These are phyloP conservation scores for Oriolus oriolus DNA, from an alignment of 2,113 vertebrate species.

Conservation along the genomic window DNA sequence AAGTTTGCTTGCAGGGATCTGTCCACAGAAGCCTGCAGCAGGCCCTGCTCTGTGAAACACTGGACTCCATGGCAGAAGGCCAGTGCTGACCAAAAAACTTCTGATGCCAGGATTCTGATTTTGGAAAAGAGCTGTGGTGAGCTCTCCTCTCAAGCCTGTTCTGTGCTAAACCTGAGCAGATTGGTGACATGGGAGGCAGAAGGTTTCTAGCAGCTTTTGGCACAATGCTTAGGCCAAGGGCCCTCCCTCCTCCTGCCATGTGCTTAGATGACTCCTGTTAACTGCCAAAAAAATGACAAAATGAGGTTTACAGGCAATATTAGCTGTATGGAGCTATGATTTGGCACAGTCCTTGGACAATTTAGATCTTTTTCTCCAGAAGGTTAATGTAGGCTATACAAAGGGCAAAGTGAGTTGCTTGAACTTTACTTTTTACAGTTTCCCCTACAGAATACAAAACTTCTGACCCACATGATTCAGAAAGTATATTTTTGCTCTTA, in stretches of 20 bases:
- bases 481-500: not conserved
- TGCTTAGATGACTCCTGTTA: not conserved
- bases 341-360: not conserved
- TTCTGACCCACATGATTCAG: not conserved
- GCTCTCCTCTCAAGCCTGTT: not conserved
- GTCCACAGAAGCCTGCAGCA: not conserved
- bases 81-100: not conserved
- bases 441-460: not conserved
- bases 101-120: not conserved
- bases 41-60: not conserved
- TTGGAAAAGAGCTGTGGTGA: not conserved
- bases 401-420: not conserved
- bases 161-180: not conserved
- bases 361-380: not conserved
- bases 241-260: not conserved
- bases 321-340: not conserved
- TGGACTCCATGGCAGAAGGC: not conserved
- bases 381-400: not conserved
- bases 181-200: not conserved
- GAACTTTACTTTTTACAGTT: not conserved
- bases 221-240: not conserved
- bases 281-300: constrained; percentile 34
- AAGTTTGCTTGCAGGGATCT: not conserved
- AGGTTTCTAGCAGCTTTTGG: constrained; percentile 5
- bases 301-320: not conserved